Evolutionary conservation across 1,140 invertebrate genomes (phyloP).

Genomic region (Arctopsyche grandis): DNA sequence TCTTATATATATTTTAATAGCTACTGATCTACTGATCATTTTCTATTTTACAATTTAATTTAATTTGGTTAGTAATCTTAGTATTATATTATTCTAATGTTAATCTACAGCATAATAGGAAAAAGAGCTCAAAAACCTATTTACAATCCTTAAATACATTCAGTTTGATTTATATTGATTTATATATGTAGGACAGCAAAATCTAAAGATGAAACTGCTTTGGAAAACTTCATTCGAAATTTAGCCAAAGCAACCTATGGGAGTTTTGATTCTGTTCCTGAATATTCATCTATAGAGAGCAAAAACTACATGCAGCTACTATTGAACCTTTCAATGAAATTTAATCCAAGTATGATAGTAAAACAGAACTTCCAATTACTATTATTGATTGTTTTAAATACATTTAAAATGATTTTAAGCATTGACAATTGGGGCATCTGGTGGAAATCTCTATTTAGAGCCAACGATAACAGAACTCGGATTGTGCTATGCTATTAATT

Average conservation of each 20-base stretch:
- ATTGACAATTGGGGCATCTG: slow-evolving; percentile 67
- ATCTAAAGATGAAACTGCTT: slow-evolving; percentile 63
- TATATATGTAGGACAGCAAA: slow-evolving; percentile 57
- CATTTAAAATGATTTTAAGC: slow-evolving; percentile 43
- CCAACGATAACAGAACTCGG: slow-evolving; percentile 73
- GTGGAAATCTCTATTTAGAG: slow-evolving; percentile 63
- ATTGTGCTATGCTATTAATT: slow-evolving; percentile 74
- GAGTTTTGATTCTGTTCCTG: slow-evolving; percentile 67
- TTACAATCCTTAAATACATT: too few relatives aligned
- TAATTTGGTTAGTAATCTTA: too few relatives aligned
- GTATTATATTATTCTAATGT: too few relatives aligned
- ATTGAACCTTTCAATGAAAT: slow-evolving; percentile 65
- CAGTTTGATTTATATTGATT: not conserved
- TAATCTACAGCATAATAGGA: too few relatives aligned
- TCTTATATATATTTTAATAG: too few relatives aligned
- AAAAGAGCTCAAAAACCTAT: too few relatives aligned
- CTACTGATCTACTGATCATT: too few relatives aligned
- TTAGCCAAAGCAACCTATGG: slow-evolving; percentile 69
- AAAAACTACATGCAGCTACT: slow-evolving; percentile 68
- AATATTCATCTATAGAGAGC: slow-evolving; percentile 64
- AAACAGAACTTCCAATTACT: not conserved
- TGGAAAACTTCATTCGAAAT: slow-evolving; percentile 66
- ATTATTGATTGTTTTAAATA: not conserved
- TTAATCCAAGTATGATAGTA: slow-evolving; percentile 62
- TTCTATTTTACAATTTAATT: too few relatives aligned